phyloP scores from a whole-genome alignment of 2,797 vertebrate genomes.

The Poliocrania exsul region DNA sequence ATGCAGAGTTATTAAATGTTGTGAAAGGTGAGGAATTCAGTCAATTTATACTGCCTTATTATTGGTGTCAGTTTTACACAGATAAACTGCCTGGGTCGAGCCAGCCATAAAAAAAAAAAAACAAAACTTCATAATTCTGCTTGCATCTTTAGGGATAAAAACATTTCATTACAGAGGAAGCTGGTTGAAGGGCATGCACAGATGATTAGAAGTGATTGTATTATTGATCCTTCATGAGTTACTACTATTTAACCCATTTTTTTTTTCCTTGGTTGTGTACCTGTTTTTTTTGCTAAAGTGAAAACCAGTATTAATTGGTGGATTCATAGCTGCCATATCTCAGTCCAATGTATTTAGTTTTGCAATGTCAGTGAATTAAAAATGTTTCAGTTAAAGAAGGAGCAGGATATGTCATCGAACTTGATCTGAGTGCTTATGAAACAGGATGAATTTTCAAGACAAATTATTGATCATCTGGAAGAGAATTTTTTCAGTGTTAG shows the following conservation, averaged over 20 bases:
- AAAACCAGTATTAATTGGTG: not conserved
- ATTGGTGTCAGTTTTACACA: not conserved
- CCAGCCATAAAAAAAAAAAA: not conserved
- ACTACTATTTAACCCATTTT: not conserved
- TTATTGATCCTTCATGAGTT: not conserved
- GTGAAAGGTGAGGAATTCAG: not conserved
- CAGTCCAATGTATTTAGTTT: not conserved
- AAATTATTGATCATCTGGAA: not conserved
- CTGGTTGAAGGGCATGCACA: not conserved
- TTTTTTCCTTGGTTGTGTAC: not conserved
- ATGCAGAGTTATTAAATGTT: not conserved
- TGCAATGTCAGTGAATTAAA: not conserved
- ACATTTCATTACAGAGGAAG: not conserved
- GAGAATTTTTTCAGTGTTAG: not conserved
- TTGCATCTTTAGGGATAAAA: not conserved
- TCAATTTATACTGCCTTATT: not conserved
- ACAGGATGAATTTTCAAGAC: not conserved
- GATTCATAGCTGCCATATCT: not conserved
- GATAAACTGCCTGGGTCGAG: not conserved
- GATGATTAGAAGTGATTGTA: not conserved
- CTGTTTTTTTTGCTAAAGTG: not conserved
- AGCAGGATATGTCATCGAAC: rapidly evolving
- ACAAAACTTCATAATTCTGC: not conserved
- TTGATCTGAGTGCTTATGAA: not conserved
- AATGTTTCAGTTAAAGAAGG: not conserved